Conservation (phyloP, 1,140 invertebrate genomes). For the Macrosteles quadrilineatus region DNA sequence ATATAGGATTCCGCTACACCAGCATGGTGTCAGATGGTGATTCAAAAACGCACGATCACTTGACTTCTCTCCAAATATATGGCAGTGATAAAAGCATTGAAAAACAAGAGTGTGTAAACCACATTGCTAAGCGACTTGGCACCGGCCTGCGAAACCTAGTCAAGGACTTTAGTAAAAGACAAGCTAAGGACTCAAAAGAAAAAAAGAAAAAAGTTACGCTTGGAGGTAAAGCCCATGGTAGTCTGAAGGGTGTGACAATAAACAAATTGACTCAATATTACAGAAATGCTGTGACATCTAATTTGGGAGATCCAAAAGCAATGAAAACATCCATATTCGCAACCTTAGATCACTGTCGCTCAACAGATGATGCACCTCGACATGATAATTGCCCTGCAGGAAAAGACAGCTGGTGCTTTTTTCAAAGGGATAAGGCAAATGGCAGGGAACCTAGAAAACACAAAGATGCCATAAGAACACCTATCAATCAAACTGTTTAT, state of each 20-base stretch:
- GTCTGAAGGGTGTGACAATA: constrained; percentile 26
- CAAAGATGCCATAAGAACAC: background rate
- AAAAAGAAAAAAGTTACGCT: constrained; percentile 27
- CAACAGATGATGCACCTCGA: constrained; percentile 35
- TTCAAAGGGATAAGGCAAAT: constrained; percentile 20
- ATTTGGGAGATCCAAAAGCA: constrained; percentile 4
- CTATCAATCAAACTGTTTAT: background rate
- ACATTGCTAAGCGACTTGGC: constrained; percentile 42
- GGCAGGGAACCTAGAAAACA: background rate
- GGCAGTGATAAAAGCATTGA: constrained; percentile 34
- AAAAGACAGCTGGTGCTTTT: constrained; percentile 34
- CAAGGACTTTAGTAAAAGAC: constrained; percentile 31
- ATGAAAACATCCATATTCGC: constrained; percentile 35
- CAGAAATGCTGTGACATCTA: constrained; percentile 4
- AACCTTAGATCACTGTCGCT: constrained; percentile 31
- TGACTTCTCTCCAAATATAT: constrained; percentile 39
- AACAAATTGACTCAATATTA: constrained; percentile 28
- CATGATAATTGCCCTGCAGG: constrained; percentile 33
- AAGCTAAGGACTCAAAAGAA: no score
- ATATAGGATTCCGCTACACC: constrained; percentile 40
- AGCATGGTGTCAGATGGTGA: constrained; percentile 43
- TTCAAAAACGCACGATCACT: constrained; percentile 39
- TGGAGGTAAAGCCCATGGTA: constrained; percentile 30
- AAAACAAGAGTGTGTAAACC: constrained; percentile 45
- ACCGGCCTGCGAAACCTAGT: constrained; percentile 34